A percentile compares a stretch with the other conserved stretches of the same genome.
These are phyloP conservation scores for Bruchidius siliquastri DNA, from an alignment of 2,888 invertebrate species.

Conservation along the genomic window DNA sequence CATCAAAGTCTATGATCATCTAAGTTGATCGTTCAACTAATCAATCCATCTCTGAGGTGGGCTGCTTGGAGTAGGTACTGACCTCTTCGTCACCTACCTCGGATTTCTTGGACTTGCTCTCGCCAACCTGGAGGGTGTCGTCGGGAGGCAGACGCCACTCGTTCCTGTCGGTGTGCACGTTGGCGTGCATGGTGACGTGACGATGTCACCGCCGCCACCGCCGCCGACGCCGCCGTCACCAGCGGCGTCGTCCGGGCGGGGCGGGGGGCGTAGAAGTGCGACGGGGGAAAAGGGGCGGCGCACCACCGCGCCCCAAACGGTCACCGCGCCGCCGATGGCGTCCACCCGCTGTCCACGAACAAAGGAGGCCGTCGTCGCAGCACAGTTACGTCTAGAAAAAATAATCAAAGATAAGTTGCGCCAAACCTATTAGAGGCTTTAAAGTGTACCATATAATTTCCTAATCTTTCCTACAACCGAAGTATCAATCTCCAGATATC, in stretches of 20 bases:
- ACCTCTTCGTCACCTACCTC: slow-evolving; percentile 63
- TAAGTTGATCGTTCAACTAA: not conserved
- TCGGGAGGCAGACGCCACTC: slow-evolving; percentile 90
- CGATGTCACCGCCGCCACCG: slow-evolving; percentile 41
- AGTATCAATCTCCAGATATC: no score
- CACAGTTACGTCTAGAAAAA: no score
- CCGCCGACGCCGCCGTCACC: slow-evolving; percentile 6
- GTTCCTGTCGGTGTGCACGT: slow-evolving; percentile 82
- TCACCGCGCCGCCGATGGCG: not conserved
- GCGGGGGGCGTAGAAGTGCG: not conserved
- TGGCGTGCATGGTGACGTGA: slow-evolving; percentile 77
- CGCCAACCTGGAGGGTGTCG: slow-evolving; percentile 87
- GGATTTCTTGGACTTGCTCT: slow-evolving; percentile 75
- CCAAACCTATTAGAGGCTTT: no score
- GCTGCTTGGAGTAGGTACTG: slow-evolving; percentile 33
- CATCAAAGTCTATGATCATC: not conserved
- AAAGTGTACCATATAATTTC: no score
- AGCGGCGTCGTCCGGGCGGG: not conserved
- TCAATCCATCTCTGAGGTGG: not conserved
- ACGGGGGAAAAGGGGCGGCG: no score
- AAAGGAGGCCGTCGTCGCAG: not conserved
- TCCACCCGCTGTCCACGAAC: not conserved
- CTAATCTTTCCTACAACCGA: no score
- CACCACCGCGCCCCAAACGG: not conserved
- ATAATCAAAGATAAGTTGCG: no score